These are phyloP conservation scores for Epizoanthus scotinus DNA, from an alignment of 92 coral and sea anemone genomes.

Conservation along the genomic window DNA sequence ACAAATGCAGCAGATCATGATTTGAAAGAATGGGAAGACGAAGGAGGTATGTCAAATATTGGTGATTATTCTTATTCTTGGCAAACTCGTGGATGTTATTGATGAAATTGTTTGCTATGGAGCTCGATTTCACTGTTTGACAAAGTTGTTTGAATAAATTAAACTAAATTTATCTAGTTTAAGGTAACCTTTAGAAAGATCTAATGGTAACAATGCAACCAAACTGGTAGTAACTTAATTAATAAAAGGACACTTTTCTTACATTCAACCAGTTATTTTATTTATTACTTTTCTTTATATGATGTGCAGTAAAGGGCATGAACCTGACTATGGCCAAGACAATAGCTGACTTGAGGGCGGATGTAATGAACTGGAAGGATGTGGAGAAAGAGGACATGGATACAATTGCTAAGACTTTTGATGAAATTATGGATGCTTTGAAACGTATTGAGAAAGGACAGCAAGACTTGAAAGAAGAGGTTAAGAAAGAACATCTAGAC, in stretches of 20 bases:
- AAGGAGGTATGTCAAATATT: constrained; percentile 5
- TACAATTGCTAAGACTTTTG: not conserved
- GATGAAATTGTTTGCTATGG: too few species aligned
- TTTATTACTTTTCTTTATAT: not conserved
- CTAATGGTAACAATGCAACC: too few species aligned
- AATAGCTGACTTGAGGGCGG: not conserved
- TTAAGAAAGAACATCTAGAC: too few species aligned
- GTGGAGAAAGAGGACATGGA: not conserved
- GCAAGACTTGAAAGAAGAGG: too few species aligned
- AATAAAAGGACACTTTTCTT: too few species aligned
- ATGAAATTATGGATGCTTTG: not conserved
- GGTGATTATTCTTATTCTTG: too few species aligned
- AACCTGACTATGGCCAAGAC: not conserved
- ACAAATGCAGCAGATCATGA: not conserved
- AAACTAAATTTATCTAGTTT: too few species aligned
- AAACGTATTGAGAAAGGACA: not conserved
- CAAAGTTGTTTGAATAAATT: too few species aligned
- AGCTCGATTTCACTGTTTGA: too few species aligned
- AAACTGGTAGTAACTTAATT: too few species aligned
- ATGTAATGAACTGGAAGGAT: not conserved
- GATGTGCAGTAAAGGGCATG: constrained; percentile 5
- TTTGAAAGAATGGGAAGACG: not conserved
- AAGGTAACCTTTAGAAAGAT: too few species aligned
- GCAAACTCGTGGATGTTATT: too few species aligned
- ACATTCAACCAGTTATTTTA: not conserved